A percentile compares a stretch with the other conserved stretches of the same genome.
Conservation (phyloP, 2,888 invertebrate genomes). For the Atrina japonica region DNA sequence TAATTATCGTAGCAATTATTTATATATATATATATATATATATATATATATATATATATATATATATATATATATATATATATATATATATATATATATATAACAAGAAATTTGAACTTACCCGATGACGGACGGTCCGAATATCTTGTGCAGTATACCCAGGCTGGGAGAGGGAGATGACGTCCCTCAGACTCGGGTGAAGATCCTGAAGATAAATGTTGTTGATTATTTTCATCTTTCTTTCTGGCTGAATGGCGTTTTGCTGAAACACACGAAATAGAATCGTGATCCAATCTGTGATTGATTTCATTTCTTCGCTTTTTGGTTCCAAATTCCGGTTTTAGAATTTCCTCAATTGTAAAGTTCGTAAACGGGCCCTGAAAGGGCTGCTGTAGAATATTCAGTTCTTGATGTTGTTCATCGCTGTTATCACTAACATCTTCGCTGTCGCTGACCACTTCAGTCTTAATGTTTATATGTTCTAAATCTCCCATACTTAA, state of each 20-base stretch:
- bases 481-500: slow-evolving; percentile 17
- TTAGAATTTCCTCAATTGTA: slow-evolving; percentile 67
- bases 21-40: no score
- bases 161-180: slow-evolving; percentile 88
- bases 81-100: no score
- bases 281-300: not conserved
- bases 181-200: slow-evolving; percentile 11
- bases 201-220: slow-evolving; percentile 4
- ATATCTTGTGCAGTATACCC: slow-evolving; percentile 98
- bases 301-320: not conserved
- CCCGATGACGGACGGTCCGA: slow-evolving; percentile 83
- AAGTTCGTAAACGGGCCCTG: slow-evolving; percentile 62
- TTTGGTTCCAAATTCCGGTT: slow-evolving; percentile 62
- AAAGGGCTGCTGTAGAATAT: slow-evolving; percentile 9
- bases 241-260: not conserved
- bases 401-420: slow-evolving; percentile 3
- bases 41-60: no score
- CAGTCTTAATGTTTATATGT: slow-evolving; percentile 26
- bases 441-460: slow-evolving; percentile 36
- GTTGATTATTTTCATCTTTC: slow-evolving; percentile 28
- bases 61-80: no score
- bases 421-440: slow-evolving; percentile 25
- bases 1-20: no score
- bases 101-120: slow-evolving; percentile 62
- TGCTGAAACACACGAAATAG: not conserved